Base-by-base conservation (phyloP, 2,888 invertebrate species). In the Nymphalis polychloros region DNA sequence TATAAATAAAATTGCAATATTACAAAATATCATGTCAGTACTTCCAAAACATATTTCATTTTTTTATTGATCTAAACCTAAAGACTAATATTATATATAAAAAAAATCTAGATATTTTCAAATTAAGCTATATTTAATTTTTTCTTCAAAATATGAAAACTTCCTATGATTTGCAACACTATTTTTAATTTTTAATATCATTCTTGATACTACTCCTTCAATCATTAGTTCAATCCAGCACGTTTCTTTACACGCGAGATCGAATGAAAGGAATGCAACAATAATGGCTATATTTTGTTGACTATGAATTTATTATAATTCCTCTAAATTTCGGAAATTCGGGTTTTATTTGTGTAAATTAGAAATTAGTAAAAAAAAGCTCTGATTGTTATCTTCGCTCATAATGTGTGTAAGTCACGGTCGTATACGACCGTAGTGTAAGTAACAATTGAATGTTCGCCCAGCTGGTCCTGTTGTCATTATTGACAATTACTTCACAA, bases 181-280 rank as follows among this genome's bases (percentile, higher is more conserved):
- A 13, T 5, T 5, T 3, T 27, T 27, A 27, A 27, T 31, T 2
- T 13, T 50, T 19, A 19, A 8, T 19, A 50, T 20, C 19, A 23
- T 27, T 52, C 27, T 31, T 31, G 27, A 31, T 31, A 6, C 23
- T 52, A 23, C 23, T 13, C 20, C 23, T 52, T 52, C 23, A 52
- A 13, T 23, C 23, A 23, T 10, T 16, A 6, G 52, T 52, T 52
- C 52, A 10, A 27, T 23, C 8, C 4, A 6, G 7, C 7, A 47
- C 66, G 49, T n/a, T 73, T 31, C 72, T 69, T 76, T 78, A 59
- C 68, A 73, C 75, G 76, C 73, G 76, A 72, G 68, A 73, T 61
- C 68, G 66, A 73, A 75, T 76, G 69, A 52, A 46, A 47, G 31
- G 46, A 31, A 64, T 23, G 16, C 23, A 23, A 23, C 7, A 13